A percentile compares a stretch with the other conserved stretches of the same genome.
These are phyloP conservation scores for Ceriagrion tenellum DNA, from an alignment of 2,888 invertebrate genomes.

Conservation along the genomic window DNA sequence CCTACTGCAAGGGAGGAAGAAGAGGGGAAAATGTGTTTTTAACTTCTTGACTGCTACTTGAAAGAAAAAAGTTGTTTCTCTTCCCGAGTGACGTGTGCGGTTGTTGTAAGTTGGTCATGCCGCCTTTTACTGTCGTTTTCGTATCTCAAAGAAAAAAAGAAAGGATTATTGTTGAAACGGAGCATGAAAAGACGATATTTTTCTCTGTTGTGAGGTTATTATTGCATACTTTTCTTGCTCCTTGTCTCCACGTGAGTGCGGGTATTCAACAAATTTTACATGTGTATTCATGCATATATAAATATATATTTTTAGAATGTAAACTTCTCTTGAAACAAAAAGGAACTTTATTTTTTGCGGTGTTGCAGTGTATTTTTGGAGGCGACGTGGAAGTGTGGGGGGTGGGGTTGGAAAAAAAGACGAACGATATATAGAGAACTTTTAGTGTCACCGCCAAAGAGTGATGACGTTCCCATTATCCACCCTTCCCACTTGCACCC, in stretches of 20 bases:
- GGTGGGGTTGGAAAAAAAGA: neutral
- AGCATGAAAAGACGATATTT: constrained; percentile 42
- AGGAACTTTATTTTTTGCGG: constrained; percentile 44
- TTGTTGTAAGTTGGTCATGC: neutral
- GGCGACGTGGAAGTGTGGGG: neutral
- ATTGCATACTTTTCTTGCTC: constrained; percentile 21
- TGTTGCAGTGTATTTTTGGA: constrained; percentile 51
- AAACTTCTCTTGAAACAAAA: constrained; percentile 43
- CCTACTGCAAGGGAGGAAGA: neutral
- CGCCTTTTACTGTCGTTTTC: neutral
- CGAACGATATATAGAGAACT: constrained; percentile 38
- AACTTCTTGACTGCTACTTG: constrained; percentile 49
- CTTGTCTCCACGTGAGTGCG: constrained; percentile 51
- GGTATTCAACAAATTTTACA: constrained; percentile 57
- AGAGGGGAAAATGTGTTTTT: constrained; percentile 25
- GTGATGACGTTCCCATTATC: constrained; percentile 26
- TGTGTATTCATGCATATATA: constrained; percentile 33
- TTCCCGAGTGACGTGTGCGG: constrained; percentile 24
- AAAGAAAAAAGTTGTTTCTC: constrained; percentile 35
- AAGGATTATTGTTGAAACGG: constrained; percentile 1
- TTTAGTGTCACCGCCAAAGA: constrained; percentile 55
- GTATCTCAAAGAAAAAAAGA: neutral
- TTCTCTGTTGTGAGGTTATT: constrained; percentile 49
- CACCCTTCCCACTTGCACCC: neutral
- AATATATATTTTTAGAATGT: constrained; percentile 61